Percentiles rank a stretch among this genome's conserved stretches.
phyloP scores from a whole-genome alignment of 2,113 vertebrate genomes.

The Fulica atra region DNA sequence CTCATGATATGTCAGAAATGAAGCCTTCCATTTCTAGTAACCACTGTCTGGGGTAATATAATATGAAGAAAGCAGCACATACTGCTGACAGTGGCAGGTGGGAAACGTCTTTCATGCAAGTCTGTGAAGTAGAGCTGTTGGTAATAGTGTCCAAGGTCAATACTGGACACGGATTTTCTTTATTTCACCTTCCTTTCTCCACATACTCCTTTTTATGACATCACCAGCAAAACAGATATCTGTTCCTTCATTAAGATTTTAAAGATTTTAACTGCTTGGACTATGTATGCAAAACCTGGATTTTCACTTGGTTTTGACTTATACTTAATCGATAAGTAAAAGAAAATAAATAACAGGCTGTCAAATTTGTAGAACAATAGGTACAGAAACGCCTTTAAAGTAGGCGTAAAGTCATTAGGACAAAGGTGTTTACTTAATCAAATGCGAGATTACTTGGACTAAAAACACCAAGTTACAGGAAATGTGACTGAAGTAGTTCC shows the following conservation, averaged over 20 bases:
- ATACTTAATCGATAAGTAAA: constrained; percentile 5
- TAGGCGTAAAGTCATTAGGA: constrained; percentile 53
- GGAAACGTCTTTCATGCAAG: not conserved
- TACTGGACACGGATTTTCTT: not conserved
- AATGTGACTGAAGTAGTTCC: constrained; percentile 46
- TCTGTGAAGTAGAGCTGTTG: not conserved
- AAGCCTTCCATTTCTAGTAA: not conserved
- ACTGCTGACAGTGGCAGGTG: not conserved
- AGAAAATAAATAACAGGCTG: constrained; percentile 12
- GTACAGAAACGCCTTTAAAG: constrained; percentile 46
- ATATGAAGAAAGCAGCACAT: not conserved
- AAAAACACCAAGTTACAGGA: constrained; percentile 58
- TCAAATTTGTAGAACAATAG: constrained; percentile 64
- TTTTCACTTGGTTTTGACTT: constrained; percentile 32
- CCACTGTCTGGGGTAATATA: not conserved
- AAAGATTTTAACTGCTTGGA: not conserved
- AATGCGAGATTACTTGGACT: constrained; percentile 61
- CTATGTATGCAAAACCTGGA: not conserved
- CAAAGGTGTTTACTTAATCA: constrained; percentile 70
- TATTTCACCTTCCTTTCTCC: not conserved
- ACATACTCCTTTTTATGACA: not conserved
- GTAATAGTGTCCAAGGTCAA: not conserved
- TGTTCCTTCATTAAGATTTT: not conserved
- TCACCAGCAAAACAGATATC: not conserved
- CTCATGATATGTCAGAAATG: not conserved